Evolutionary conservation across 2,797 vertebrate genomes (phyloP).

Genomic region (Oreortyx pictus): DNA sequence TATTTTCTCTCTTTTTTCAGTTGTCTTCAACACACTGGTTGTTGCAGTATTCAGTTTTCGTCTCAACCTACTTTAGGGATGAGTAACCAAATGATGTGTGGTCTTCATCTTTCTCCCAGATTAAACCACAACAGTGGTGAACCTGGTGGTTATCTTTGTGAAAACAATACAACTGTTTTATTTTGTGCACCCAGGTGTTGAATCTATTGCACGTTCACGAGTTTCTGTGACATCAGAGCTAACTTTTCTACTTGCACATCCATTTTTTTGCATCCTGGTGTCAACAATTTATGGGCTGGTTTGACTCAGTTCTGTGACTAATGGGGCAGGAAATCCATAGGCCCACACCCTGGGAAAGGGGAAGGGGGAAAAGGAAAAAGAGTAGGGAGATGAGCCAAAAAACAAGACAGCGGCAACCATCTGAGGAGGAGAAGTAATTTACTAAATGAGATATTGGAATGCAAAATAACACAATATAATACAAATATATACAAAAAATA

Average conservation of each 20-base stretch:
- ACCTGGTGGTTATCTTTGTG: background rate
- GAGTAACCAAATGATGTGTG: background rate
- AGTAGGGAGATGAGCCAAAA: too few relatives aligned
- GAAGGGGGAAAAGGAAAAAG: too few relatives aligned
- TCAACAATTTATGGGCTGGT: too few relatives aligned
- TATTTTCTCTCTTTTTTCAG: background rate
- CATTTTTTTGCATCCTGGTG: background rate
- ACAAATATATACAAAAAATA: too few relatives aligned
- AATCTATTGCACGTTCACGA: rapidly evolving
- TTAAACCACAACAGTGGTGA: background rate
- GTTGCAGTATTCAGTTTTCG: background rate
- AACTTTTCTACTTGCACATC: background rate
- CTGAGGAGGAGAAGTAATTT: too few relatives aligned
- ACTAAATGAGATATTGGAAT: too few relatives aligned
- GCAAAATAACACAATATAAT: too few relatives aligned
- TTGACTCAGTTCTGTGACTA: too few relatives aligned
- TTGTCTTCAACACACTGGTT: background rate
- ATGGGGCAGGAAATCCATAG: too few relatives aligned
- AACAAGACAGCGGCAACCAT: too few relatives aligned
- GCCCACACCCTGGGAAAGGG: too few relatives aligned
- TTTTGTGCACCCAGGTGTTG: background rate
- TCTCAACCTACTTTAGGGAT: background rate
- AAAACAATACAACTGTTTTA: rapidly evolving
- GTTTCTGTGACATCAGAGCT: background rate
- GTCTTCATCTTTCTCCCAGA: background rate